Evolutionary conservation across 2,113 vertebrate genomes (phyloP), one percentile per base, ranked within the genome.

Genomic region (Sylvilagus bachmani): DNA sequence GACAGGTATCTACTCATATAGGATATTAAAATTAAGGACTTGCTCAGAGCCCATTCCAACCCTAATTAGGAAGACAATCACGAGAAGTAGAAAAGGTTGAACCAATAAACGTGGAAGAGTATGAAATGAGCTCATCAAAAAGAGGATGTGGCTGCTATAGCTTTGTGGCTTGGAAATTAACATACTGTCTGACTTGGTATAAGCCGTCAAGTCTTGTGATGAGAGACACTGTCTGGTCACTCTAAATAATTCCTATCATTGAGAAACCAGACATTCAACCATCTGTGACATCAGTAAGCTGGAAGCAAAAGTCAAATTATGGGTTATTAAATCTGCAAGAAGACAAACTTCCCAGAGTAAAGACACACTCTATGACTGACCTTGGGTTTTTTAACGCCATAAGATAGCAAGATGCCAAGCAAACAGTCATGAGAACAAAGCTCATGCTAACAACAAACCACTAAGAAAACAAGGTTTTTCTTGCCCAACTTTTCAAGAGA

Each of bases 91-190:
- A 86, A 66, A 51, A 83, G 10, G 31, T 1, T 55, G 31, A 78
- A 44, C 10, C 29, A 73, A 55, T 31, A n/a, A 84, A 93, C 31
- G 33, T 0, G 27, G 36, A 36, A 83, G 21, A 38, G 19, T 38
- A 31, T 55, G n/a, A 36, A 12, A 69, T 5, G 7, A 82, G 58
- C 31, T 44, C 62, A 88, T 61, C 36, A 66, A 81, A 90, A n/a
- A 82, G 75, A 55, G 31, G 44, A 62, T 24, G 33, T 61, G 17
- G 33, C 38, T 58, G 51, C 49, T 74, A 61, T 3, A 61, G 31
- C 5, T 70, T 27, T 82, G 77, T n/a, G 49, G 88, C 70, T 89
- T 84, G 78, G 62, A 83, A 89, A 97, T 53, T 27, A 69, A 80
- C 6, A 31, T 89, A 49, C 58, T 77, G n/a, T 58, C 64, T 75